A percentile compares a stretch with the other conserved stretches of the same genome.
These are phyloP conservation scores for Sipha flava DNA, from an alignment of 1,140 invertebrate species.

Conservation along the genomic window DNA sequence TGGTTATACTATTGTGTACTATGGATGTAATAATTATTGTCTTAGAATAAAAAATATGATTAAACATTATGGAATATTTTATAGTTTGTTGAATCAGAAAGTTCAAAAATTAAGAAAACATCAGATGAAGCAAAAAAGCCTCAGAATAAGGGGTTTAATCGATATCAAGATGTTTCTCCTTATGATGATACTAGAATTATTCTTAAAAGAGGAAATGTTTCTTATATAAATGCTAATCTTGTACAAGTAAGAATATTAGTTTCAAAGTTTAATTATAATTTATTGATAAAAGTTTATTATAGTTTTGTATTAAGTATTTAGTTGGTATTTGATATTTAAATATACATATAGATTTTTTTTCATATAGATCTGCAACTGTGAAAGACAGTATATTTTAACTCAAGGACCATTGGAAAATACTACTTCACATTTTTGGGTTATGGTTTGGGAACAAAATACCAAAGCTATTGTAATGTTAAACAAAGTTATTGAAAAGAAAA, in stretches of 20 bases:
- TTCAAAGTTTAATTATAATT: constrained; percentile 15
- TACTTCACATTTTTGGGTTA: constrained; percentile 89
- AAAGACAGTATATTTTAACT: constrained; percentile 83
- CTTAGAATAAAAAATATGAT: too few species aligned
- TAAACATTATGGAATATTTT: too few species aligned
- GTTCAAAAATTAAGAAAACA: constrained; percentile 55
- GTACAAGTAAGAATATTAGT: constrained; percentile 56
- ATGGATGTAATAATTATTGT: too few species aligned
- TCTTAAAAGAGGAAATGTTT: constrained; percentile 59
- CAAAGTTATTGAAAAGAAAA: constrained; percentile 86
- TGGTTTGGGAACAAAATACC: constrained; percentile 93
- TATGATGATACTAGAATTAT: constrained; percentile 87
- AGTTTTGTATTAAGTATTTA: too few species aligned
- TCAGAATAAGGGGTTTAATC: constrained; percentile 71
- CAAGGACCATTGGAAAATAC: constrained; percentile 84
- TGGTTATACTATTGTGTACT: too few species aligned
- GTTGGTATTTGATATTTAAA: too few species aligned
- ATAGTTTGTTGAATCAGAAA: constrained; percentile 55
- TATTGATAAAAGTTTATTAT: constrained; percentile 14
- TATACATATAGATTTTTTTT: not conserved
- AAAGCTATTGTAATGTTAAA: constrained; percentile 92
- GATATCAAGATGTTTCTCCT: constrained; percentile 91
- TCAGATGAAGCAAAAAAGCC: constrained; percentile 67
- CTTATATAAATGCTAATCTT: constrained; percentile 93
- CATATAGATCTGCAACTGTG: constrained; percentile 62